These are phyloP conservation scores for Drusus annulatus DNA, from an alignment of 1,140 invertebrate genomes.

Conservation along the genomic window DNA sequence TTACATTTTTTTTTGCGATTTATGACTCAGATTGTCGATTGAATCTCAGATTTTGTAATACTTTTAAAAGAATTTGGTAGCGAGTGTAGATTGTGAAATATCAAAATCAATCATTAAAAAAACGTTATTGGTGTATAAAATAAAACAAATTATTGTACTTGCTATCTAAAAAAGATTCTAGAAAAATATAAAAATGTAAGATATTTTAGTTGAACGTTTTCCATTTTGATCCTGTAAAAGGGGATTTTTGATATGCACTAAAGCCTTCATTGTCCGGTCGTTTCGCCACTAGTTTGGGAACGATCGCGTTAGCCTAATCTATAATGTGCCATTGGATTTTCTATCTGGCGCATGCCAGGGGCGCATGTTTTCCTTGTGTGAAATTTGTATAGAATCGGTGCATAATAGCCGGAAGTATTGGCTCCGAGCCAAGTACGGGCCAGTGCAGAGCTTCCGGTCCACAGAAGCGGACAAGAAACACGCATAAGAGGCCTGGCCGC, in stretches of 20 bases:
- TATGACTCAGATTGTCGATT: too few relatives aligned
- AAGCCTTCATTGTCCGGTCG: not conserved
- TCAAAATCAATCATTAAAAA: too few relatives aligned
- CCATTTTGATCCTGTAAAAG: too few relatives aligned
- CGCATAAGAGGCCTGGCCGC: not conserved
- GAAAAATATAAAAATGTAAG: too few relatives aligned
- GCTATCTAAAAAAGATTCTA: too few relatives aligned
- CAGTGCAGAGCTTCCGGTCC: slow-evolving; percentile 23
- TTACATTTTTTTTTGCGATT: too few relatives aligned
- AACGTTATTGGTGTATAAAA: too few relatives aligned
- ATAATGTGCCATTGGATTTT: slow-evolving; percentile 34
- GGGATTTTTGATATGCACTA: not conserved
- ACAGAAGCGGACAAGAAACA: slow-evolving; percentile 5
- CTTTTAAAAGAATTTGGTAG: too few relatives aligned
- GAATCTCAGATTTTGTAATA: too few relatives aligned
- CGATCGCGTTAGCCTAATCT: slow-evolving; percentile 29
- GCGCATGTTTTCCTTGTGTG: slow-evolving; percentile 36
- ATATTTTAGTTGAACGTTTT: too few relatives aligned
- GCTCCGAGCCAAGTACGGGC: slow-evolving; percentile 39
- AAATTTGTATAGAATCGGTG: slow-evolving; percentile 57
- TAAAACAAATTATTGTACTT: too few relatives aligned
- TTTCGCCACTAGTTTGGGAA: not conserved
- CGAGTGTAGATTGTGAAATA: too few relatives aligned
- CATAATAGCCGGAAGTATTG: slow-evolving; percentile 57
- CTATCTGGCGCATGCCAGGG: slow-evolving; percentile 15